A percentile compares a stretch with the other conserved stretches of the same genome.
These are phyloP conservation scores for Caenorhabditis tropicalis DNA, from an alignment of 1,140 invertebrate genomes.

Conservation along the genomic window DNA sequence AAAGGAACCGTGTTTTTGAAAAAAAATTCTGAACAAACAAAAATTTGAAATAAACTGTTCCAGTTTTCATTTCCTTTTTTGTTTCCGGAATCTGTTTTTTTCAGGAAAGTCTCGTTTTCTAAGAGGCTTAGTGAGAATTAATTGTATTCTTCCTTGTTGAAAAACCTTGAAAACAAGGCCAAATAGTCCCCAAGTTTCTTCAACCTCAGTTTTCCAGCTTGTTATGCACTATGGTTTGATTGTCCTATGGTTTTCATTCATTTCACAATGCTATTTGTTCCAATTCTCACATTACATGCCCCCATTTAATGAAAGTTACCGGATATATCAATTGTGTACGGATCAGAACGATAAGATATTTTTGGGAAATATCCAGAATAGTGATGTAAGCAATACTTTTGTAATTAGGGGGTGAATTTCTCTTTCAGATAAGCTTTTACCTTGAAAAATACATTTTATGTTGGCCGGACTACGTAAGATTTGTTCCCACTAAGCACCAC, in stretches of 20 bases:
- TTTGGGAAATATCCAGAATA: conserved; percentile 21
- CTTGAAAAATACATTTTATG: conserved; percentile 52
- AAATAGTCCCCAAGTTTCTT: background rate
- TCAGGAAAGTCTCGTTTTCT: background rate
- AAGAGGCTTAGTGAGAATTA: conserved; percentile 21
- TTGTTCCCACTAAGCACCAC: conserved; percentile 53
- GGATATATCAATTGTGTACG: conserved; percentile 25
- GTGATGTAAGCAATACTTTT: conserved; percentile 15
- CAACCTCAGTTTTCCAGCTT: background rate
- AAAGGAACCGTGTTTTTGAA: background rate
- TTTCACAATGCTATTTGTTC: background rate
- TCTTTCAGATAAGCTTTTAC: conserved; percentile 40
- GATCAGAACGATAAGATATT: conserved; percentile 37
- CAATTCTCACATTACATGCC: conserved; percentile 39
- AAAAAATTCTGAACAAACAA: background rate
- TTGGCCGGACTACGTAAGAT: conserved; percentile 40
- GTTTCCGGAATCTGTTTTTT: background rate
- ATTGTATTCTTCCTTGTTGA: background rate
- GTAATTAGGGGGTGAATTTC: too few relatives aligned
- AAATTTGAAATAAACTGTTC: too few relatives aligned
- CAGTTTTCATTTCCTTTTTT: background rate
- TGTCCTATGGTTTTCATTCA: background rate
- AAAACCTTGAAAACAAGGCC: background rate
- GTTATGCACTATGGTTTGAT: conserved; percentile 40
- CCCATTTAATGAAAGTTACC: conserved; percentile 13